Conservation (phyloP, 1,140 invertebrate species). For the Drepana arcuata region DNA sequence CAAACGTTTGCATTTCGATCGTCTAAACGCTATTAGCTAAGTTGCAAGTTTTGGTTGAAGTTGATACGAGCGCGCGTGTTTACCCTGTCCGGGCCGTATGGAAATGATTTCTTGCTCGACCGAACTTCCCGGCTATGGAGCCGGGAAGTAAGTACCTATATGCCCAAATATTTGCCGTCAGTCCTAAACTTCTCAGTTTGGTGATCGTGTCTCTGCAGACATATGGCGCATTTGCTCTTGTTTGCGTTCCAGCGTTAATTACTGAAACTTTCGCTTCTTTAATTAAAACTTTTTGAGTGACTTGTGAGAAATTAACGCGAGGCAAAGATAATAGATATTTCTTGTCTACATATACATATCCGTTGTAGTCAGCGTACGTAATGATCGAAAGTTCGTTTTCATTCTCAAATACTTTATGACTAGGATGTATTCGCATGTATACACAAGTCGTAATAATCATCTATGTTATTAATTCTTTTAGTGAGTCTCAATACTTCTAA, state of each 20-base stretch:
- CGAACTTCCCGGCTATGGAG: conserved; percentile 48
- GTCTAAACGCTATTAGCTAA: conserved; percentile 58
- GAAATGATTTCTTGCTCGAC: conserved; percentile 61
- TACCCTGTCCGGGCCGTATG: conserved; percentile 43
- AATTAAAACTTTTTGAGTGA: conserved; percentile 7
- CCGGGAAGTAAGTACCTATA: no score
- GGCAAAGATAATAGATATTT: no score
- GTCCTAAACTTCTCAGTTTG: conserved; percentile 36
- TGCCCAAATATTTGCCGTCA: conserved; percentile 53
- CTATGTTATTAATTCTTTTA: no score
- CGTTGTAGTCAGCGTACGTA: no score
- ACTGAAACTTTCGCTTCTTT: conserved; percentile 13
- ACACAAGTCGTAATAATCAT: no score
- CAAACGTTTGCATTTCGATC: conserved; percentile 29
- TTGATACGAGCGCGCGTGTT: conserved; percentile 56
- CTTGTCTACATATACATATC: no score
- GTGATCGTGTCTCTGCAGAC: conserved; percentile 38
- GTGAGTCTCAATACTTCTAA: no score
- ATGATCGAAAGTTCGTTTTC: background rate
- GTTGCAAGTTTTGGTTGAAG: conserved; percentile 51
- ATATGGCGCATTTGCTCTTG: conserved; percentile 21
- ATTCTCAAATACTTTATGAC: no score
- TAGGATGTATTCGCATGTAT: no score
- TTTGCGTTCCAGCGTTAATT: conserved; percentile 20
- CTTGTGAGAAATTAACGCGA: no score